Conservation (phyloP, 2,888 invertebrate genomes). For the Cosmorhoe ocellata region DNA sequence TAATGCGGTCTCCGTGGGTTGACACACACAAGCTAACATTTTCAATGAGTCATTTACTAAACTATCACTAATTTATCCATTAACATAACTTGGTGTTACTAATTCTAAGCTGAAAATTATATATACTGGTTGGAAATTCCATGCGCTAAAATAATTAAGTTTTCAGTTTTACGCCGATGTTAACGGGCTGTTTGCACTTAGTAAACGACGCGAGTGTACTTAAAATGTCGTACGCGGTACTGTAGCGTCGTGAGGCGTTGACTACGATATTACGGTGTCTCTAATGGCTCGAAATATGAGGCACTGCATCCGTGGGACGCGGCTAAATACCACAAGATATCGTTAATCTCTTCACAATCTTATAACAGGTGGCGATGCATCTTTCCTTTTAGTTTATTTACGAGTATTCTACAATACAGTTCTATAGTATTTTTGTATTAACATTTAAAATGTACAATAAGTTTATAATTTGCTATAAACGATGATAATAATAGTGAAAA, state of each 20-base stretch:
- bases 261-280: slow-evolving; percentile 50
- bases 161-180: slow-evolving; percentile 15
- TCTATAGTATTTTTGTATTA: too few species aligned
- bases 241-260: slow-evolving; percentile 28
- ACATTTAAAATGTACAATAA: too few species aligned
- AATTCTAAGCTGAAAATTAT: slow-evolving; percentile 24
- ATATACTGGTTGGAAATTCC: slow-evolving; percentile 49
- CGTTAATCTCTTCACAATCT: slow-evolving; percentile 31
- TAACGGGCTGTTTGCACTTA: slow-evolving; percentile 25
- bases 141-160: slow-evolving; percentile 18
- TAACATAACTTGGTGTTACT: slow-evolving; percentile 57
- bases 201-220: slow-evolving; percentile 34
- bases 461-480: too few species aligned
- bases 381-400: slow-evolving; percentile 2
- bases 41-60: slow-evolving; percentile 58
- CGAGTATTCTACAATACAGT: too few species aligned
- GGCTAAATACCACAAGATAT: slow-evolving; percentile 35
- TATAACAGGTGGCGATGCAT: slow-evolving; percentile 13
- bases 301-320: slow-evolving; percentile 40
- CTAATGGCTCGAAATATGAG: slow-evolving; percentile 43
- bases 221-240: slow-evolving; percentile 39
- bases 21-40: slow-evolving; percentile 87
- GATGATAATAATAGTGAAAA: too few species aligned
- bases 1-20: slow-evolving; percentile 83
- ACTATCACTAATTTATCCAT: slow-evolving; percentile 59